Percentiles rank a stretch among this genome's conserved stretches.
These are phyloP conservation scores for Spilosoma lubricipeda DNA, from an alignment of 2,888 invertebrate genomes.

Conservation along the genomic window DNA sequence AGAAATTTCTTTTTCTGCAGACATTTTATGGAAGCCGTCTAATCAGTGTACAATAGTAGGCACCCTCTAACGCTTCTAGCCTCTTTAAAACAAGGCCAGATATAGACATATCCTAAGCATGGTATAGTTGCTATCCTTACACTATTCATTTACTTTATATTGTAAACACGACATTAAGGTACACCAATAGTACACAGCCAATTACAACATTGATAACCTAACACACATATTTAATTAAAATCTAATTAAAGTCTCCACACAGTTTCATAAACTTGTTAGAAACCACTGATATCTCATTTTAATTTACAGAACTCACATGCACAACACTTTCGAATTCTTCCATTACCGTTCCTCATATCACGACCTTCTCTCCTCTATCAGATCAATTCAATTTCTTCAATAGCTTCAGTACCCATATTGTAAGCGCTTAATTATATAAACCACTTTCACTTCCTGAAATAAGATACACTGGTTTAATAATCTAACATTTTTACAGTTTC, in stretches of 20 bases:
- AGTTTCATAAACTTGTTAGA: background rate
- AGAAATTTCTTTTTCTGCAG: background rate
- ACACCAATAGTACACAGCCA: background rate
- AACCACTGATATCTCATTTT: background rate
- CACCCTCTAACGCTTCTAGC: background rate
- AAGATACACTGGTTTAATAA: background rate
- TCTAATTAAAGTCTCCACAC: background rate
- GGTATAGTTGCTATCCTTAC: too few relatives aligned
- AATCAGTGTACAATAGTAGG: background rate
- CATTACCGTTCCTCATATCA: background rate
- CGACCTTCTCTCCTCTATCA: background rate
- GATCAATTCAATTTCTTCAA: background rate
- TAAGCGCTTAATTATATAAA: background rate
- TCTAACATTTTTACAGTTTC: background rate
- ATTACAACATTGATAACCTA: background rate
- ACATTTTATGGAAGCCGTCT: background rate
- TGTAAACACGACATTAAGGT: background rate
- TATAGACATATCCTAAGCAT: too few relatives aligned
- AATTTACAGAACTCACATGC: background rate
- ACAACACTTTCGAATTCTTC: background rate
- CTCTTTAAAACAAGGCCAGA: too few relatives aligned
- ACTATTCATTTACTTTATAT: background rate
- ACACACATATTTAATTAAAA: background rate
- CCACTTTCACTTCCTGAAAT: background rate
- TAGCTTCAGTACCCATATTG: background rate